Evolutionary conservation across 2,113 vertebrate genomes (phyloP).

Genomic region (Salvelinus sp.): DNA sequence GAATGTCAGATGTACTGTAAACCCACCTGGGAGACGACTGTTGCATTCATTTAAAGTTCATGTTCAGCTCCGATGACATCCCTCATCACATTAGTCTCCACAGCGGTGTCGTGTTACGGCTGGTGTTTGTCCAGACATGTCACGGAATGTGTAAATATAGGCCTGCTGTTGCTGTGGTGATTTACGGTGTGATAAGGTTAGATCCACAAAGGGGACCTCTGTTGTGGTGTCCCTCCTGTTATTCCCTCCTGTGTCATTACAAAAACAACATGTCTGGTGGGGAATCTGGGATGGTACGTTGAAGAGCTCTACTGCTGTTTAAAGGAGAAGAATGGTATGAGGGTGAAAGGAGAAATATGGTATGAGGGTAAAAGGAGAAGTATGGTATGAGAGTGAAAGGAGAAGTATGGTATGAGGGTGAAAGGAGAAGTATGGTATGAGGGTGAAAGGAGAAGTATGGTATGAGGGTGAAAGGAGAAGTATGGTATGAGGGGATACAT

Average conservation of each 20-base stretch:
- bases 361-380: too few relatives aligned
- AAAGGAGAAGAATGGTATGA: background rate
- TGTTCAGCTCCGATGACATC: background rate
- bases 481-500: too few relatives aligned
- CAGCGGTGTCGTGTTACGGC: slow-evolving; percentile 14
- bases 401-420: background rate
- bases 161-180: background rate
- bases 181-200: background rate
- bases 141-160: slow-evolving; percentile 6
- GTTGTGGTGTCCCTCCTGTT: background rate
- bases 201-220: background rate
- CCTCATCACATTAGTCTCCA: background rate
- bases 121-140: slow-evolving; percentile 17
- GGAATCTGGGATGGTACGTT: background rate
- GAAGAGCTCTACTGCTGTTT: background rate
- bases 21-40: background rate
- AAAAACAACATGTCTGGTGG: background rate
- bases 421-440: background rate
- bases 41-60: background rate
- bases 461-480: background rate
- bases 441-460: too few relatives aligned
- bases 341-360: too few relatives aligned
- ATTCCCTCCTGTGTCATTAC: background rate
- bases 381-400: too few relatives aligned
- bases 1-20: background rate